phyloP scores from a whole-genome alignment of 2,888 invertebrate genomes.

The Athripsodes cinereus region DNA sequence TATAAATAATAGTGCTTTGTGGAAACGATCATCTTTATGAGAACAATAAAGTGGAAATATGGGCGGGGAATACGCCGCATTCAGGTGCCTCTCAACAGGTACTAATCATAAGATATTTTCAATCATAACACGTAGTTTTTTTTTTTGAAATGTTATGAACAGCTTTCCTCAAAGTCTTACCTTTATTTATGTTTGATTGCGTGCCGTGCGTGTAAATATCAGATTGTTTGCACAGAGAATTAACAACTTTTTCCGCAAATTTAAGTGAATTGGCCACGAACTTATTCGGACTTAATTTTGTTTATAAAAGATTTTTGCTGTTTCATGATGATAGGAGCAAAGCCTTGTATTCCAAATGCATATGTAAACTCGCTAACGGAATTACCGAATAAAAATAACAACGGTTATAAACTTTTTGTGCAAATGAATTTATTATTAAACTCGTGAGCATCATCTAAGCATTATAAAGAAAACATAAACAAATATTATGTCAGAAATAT shows the following conservation, averaged over 20 bases:
- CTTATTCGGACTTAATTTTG: background rate
- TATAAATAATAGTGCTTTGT: background rate
- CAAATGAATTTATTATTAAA: no score
- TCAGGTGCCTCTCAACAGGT: background rate
- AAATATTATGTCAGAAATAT: no score
- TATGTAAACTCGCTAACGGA: no score
- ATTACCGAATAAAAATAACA: no score
- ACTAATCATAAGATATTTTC: background rate
- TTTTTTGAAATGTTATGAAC: background rate
- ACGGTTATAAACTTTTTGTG: no score
- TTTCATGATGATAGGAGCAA: no score
- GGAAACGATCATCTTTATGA: background rate
- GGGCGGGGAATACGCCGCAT: background rate
- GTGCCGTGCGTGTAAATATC: background rate
- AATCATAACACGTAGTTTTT: background rate
- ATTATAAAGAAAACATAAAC: no score
- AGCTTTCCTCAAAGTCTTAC: background rate
- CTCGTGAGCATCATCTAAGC: no score
- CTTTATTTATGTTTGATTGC: background rate
- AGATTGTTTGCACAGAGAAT: background rate
- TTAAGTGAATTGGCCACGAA: background rate
- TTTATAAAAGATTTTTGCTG: background rate
- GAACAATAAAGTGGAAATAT: background rate
- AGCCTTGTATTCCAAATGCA: no score
- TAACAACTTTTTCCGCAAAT: background rate